Base-by-base conservation (phyloP, 2,113 vertebrate genomes). In the Lophotis ruficrista region DNA sequence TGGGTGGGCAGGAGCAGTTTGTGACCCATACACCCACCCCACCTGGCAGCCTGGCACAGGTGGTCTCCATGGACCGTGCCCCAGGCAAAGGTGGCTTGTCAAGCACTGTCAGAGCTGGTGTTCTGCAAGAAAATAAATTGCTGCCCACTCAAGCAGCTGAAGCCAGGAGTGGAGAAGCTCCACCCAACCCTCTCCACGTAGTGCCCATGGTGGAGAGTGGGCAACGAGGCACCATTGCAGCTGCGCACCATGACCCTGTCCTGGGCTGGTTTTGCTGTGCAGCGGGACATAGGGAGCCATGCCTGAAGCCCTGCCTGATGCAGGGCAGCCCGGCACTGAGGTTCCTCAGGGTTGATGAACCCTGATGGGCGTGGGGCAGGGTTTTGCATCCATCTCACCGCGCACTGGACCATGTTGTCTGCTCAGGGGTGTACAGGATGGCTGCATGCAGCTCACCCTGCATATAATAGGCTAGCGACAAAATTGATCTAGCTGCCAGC, bases 181-280 rank as follows among this genome's bases (percentile, higher is more conserved):
- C 1, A 2, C 43, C 53, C 41, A 31, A 0, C n/a, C 27, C 21
- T 87, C 35, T 37, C 20, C 1, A 0, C 8, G 35, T 3, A 1
- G 9, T 50, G 58, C 62, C 47, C 0, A 0, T 18, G 54, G 16
- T 35, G 54, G 30, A 33, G 23, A 61, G 13, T 0, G 5, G 61
- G 27, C 33, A 16, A 24, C 1, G 1, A 89, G 45, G 28, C 58
- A 68, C n/a, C 2, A 0, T n/a, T 50, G 48, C 43, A 64, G 31
- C 56, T 0, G 0, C 19, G 58, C 10, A 24, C 22, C 20, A 1
- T 38, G 23, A 10, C 17, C 50, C 47, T 1, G 3, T n/a, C 10
- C 48, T 69, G 30, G 48, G 13, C 24, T 31, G 41, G 37, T 50
- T 84, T 82, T 78, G 28, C 31, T 35, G 57, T 41, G 35, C 58